Percentiles rank a stretch among this genome's conserved stretches.
phyloP scores from a whole-genome alignment of 2,113 vertebrate species.

The Xiphias gladius region DNA sequence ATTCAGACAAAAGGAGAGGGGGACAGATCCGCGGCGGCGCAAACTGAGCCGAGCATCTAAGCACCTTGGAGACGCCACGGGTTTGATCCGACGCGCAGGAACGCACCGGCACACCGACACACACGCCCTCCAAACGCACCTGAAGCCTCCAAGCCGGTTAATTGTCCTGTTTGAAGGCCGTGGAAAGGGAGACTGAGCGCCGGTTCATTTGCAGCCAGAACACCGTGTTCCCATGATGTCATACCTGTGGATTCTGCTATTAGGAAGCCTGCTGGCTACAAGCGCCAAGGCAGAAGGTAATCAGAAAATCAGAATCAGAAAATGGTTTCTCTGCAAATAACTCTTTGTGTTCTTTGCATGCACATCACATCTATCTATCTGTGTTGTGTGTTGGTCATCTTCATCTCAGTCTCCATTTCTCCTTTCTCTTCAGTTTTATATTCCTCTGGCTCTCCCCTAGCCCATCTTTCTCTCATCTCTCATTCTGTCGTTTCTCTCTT shows the following conservation, averaged over 20 bases:
- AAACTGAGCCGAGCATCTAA: constrained; percentile 54
- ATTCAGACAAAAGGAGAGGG: constrained; percentile 76
- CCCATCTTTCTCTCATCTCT: constrained; percentile 1
- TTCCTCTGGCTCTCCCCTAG: constrained; percentile 26
- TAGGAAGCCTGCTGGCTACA: constrained; percentile 77
- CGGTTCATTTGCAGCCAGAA: constrained; percentile 59
- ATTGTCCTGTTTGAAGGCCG: constrained; percentile 45
- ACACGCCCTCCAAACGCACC: constrained; percentile 56
- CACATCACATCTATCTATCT: constrained; percentile 33
- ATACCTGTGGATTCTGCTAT: constrained; percentile 84
- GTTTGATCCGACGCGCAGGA: constrained; percentile 47
- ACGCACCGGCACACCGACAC: constrained; percentile 58
- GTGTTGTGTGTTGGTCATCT: not conserved
- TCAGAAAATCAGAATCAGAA: no score
- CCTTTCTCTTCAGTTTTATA: not conserved
- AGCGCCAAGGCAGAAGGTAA: constrained; percentile 77
- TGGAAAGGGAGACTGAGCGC: constrained; percentile 23
- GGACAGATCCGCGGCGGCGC: constrained; percentile 50
- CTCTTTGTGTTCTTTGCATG: not conserved
- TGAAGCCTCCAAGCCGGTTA: constrained; percentile 39
- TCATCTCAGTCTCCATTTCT: constrained; percentile 14
- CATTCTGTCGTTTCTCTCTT: constrained; percentile 10
- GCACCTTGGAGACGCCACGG: constrained; percentile 58
- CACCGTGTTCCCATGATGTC: constrained; percentile 81
- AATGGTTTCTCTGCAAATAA: constrained; percentile 42